Percentiles rank a stretch among this genome's conserved stretches.
phyloP scores from a whole-genome alignment of 2,113 vertebrate species.

The Neolamprologus devosi region DNA sequence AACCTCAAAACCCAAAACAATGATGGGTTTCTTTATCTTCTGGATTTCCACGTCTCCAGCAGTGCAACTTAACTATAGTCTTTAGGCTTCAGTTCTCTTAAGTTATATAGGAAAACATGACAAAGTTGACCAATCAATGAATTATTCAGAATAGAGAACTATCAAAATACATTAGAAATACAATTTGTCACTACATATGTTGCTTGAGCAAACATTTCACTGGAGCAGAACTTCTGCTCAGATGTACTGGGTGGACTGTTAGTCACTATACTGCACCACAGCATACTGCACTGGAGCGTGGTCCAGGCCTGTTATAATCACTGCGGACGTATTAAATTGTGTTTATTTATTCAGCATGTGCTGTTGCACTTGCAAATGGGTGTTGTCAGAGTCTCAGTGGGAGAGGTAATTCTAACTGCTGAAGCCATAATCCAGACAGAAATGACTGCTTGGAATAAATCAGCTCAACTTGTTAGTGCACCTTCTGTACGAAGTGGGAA shows the following conservation, averaged over 20 bases:
- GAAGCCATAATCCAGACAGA: not conserved
- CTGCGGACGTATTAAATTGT: not conserved
- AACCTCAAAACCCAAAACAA: not conserved
- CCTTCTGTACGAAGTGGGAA: not conserved
- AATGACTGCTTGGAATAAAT: not conserved
- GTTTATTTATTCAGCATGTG: not conserved
- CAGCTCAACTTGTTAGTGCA: not conserved
- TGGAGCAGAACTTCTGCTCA: not conserved
- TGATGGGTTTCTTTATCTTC: not conserved
- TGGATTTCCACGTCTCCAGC: fast-evolving
- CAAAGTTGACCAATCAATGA: not conserved
- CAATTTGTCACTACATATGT: not conserved
- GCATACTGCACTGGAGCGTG: fast-evolving
- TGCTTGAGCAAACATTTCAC: not conserved
- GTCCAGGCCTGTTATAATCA: not conserved
- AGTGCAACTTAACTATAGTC: not conserved
- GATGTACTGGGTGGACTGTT: not conserved
- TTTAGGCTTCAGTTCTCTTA: not conserved
- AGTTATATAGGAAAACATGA: fast-evolving
- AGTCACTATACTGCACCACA: not conserved
- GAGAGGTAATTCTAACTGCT: not conserved
- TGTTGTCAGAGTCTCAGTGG: not conserved
- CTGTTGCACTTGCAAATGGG: not conserved
- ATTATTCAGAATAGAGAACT: not conserved
- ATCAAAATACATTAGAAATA: not conserved